phyloP scores from a whole-genome alignment of 1,140 invertebrate genomes.

The Drosophila rufa region DNA sequence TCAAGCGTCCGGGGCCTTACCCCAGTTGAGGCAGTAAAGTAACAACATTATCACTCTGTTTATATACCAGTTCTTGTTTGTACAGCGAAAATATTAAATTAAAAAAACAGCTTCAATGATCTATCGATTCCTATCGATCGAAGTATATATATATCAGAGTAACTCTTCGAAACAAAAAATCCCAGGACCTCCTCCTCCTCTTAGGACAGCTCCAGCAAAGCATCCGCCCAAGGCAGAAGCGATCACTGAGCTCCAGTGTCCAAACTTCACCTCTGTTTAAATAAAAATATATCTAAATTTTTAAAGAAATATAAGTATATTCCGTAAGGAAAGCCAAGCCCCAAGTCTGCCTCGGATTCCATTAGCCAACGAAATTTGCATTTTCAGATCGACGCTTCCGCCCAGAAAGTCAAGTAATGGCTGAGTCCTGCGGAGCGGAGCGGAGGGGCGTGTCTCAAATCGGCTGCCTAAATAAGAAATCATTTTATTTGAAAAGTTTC shows the following conservation, averaged over 20 bases:
- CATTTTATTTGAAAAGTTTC: slow-evolving; percentile 79
- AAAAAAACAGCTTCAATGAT: slow-evolving; percentile 12
- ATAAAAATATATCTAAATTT: slow-evolving; percentile 15
- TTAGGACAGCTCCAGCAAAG: slow-evolving; percentile 23
- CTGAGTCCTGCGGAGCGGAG: slow-evolving; percentile 1
- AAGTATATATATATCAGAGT: slow-evolving; percentile 35
- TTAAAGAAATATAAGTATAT: slow-evolving; percentile 5
- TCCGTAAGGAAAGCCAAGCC: neutral
- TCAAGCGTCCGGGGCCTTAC: neutral
- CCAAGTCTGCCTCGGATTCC: slow-evolving; percentile 14
- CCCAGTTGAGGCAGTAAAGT: slow-evolving; percentile 5
- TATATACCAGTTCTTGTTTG: slow-evolving; percentile 14
- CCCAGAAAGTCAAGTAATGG: slow-evolving; percentile 2
- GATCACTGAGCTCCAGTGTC: neutral
- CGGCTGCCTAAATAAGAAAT: slow-evolving; percentile 78
- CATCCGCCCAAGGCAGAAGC: neutral
- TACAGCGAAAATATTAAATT: slow-evolving; percentile 6
- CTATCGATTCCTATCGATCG: neutral
- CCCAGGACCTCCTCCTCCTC: slow-evolving; percentile 1
- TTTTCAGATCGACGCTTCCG: slow-evolving; percentile 23
- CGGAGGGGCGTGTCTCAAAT: slow-evolving; percentile 45
- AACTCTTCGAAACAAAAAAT: slow-evolving; percentile 14
- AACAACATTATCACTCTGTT: slow-evolving; percentile 2
- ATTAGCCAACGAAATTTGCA: slow-evolving; percentile 25
- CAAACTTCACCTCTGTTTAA: neutral